Evolutionary conservation across 2,888 invertebrate species (phyloP).

Genomic region (Gibbula magus): DNA sequence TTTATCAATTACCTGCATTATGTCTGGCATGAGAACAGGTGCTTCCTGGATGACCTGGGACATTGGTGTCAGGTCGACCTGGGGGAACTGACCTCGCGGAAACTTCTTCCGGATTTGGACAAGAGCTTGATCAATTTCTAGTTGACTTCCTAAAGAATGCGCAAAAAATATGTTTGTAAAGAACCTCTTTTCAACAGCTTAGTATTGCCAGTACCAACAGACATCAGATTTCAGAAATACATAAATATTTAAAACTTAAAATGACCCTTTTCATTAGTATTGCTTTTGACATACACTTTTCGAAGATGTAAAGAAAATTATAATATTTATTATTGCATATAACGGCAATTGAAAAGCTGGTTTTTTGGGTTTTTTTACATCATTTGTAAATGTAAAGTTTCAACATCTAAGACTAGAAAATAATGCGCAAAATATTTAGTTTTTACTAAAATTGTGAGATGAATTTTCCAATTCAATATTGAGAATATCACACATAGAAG

Average conservation of each 20-base stretch:
- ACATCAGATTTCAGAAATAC: neutral
- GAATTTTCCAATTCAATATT: too few relatives aligned
- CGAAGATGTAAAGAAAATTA: too few relatives aligned
- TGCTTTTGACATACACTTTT: too few relatives aligned
- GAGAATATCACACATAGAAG: neutral
- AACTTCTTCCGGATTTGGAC: slow-evolving; percentile 90
- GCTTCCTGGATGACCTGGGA: slow-evolving; percentile 41
- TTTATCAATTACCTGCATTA: slow-evolving; percentile 68
- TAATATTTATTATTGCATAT: too few relatives aligned
- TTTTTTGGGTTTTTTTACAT: too few relatives aligned
- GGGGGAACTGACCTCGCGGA: slow-evolving; percentile 87
- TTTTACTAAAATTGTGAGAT: too few relatives aligned
- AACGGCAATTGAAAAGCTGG: too few relatives aligned
- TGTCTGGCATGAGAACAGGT: slow-evolving; percentile 68
- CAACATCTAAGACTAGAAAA: too few relatives aligned
- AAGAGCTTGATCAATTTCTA: slow-evolving; percentile 88
- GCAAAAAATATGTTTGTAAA: neutral
- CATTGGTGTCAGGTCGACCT: slow-evolving; percentile 83
- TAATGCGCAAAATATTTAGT: too few relatives aligned
- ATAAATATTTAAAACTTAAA: too few relatives aligned
- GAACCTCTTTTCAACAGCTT: neutral
- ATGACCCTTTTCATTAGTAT: too few relatives aligned
- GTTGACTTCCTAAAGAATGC: slow-evolving; percentile 80
- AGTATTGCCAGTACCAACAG: neutral
- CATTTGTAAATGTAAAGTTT: too few relatives aligned